These are phyloP conservation scores for Lepidocolaptes lacrymiger DNA, from an alignment of 2,797 vertebrate genomes.

Conservation along the genomic window DNA sequence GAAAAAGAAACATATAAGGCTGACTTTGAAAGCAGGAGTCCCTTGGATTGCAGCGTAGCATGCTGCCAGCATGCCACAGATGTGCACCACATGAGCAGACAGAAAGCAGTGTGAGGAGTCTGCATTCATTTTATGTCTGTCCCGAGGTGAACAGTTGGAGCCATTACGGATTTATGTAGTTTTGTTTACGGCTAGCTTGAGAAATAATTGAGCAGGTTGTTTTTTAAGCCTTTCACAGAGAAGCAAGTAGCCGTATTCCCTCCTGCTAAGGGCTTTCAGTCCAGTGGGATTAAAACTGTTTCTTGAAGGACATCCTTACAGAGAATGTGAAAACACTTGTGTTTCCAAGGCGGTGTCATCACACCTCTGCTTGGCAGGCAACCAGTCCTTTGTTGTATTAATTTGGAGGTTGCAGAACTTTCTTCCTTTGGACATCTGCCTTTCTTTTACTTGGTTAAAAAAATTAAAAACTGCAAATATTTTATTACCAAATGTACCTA, in stretches of 20 bases:
- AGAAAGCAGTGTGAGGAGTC: slow-evolving; percentile 18
- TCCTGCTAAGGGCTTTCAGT: background rate
- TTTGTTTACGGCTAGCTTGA: background rate
- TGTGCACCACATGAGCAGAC: slow-evolving; percentile 73
- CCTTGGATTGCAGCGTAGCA: background rate
- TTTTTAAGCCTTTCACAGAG: background rate
- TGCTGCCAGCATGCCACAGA: slow-evolving; percentile 30
- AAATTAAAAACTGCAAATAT: background rate
- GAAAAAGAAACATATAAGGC: background rate
- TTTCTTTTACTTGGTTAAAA: background rate
- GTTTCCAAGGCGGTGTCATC: background rate
- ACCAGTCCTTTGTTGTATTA: slow-evolving; percentile 20
- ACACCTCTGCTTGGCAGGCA: slow-evolving; percentile 40
- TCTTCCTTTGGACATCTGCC: slow-evolving; percentile 16
- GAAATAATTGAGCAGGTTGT: slow-evolving; percentile 23
- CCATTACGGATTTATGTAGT: slow-evolving; percentile 4
- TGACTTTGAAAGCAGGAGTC: slow-evolving; percentile 53
- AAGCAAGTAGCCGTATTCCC: background rate
- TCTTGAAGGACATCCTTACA: background rate
- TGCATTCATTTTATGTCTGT: slow-evolving; percentile 40
- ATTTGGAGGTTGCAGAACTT: background rate
- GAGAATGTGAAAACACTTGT: background rate
- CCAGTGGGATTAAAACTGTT: background rate
- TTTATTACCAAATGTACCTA: background rate
- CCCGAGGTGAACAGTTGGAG: slow-evolving; percentile 45